These are phyloP conservation scores for Serrognathus titanus DNA, from an alignment of 2,888 invertebrate genomes.

Conservation along the genomic window DNA sequence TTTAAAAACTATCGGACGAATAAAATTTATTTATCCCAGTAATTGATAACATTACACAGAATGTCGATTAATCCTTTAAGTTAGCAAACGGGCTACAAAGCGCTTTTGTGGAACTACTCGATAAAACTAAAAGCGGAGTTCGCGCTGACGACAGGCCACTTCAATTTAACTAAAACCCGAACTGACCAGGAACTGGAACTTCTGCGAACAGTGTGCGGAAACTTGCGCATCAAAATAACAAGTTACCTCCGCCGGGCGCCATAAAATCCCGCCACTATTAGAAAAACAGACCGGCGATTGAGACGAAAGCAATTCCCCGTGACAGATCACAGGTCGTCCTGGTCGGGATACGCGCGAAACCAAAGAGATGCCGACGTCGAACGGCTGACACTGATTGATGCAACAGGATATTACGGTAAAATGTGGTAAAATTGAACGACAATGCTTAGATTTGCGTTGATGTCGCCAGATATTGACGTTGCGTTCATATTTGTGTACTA, in stretches of 20 bases:
- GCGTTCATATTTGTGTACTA: no score
- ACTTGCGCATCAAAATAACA: conserved; percentile 12
- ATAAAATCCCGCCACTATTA: conserved; percentile 17
- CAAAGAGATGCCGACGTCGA: conserved; percentile 18
- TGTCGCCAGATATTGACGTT: no score
- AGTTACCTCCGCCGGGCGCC: conserved; percentile 11
- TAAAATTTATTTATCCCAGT: no score
- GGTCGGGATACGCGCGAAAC: conserved; percentile 12
- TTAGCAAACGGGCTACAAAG: not conserved
- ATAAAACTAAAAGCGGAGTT: conserved; percentile 1
- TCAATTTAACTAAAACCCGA: not conserved
- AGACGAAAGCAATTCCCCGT: conserved; percentile 12
- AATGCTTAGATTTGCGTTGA: not conserved
- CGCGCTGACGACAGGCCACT: not conserved
- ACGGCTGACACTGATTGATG: conserved; percentile 20
- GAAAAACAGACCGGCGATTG: conserved; percentile 15
- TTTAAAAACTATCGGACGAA: no score
- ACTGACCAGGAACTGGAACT: not conserved
- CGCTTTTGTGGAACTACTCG: not conserved
- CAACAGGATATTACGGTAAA: conserved; percentile 14
- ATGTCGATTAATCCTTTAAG: not conserved
- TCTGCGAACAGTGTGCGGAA: not conserved
- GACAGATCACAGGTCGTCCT: conserved; percentile 14
- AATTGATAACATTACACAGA: not conserved
- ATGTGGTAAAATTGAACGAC: conserved; percentile 12